phyloP scores from a whole-genome alignment of 2,888 invertebrate species.

The Cosmia pyralina region DNA sequence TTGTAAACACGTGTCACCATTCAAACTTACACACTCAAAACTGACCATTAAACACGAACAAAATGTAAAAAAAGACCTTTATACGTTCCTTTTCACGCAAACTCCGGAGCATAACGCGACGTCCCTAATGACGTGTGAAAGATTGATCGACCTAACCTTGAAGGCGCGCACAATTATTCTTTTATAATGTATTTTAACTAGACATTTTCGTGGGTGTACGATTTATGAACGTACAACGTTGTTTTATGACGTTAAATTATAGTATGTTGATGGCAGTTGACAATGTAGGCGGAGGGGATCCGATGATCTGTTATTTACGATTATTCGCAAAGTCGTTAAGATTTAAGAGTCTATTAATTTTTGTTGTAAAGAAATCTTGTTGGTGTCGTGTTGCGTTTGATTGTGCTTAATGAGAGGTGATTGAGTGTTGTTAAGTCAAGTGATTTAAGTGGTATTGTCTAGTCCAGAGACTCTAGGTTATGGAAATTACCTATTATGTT shows the following conservation, averaged over 20 bases:
- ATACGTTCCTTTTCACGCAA: conserved; percentile 63
- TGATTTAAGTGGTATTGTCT: conserved; percentile 34
- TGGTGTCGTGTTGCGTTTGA: conserved; percentile 46
- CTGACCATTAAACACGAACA: conserved; percentile 64
- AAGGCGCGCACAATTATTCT: conserved; percentile 69
- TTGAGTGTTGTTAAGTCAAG: conserved; percentile 22
- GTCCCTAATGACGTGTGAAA: conserved; percentile 74
- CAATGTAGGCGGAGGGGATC: conserved; percentile 67
- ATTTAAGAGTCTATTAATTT: conserved; percentile 64
- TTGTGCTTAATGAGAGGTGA: conserved; percentile 44
- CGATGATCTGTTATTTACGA: conserved; percentile 63
- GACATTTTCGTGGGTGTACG: conserved; percentile 66
- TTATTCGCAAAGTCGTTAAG: conserved; percentile 61
- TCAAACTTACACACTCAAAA: conserved; percentile 49
- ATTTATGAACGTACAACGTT: conserved; percentile 71
- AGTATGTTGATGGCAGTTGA: conserved; percentile 66
- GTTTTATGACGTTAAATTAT: conserved; percentile 67
- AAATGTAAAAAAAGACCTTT: conserved; percentile 59
- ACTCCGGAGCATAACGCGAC: conserved; percentile 76
- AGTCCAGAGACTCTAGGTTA: neutral
- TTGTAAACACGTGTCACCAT: conserved; percentile 53
- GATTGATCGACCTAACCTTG: conserved; percentile 73
- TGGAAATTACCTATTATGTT: neutral
- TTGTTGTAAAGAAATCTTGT: conserved; percentile 56
- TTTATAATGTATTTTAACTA: conserved; percentile 72